These are phyloP conservation scores for Hermetia illucens DNA, from an alignment of 1,140 invertebrate species.

Conservation along the genomic window DNA sequence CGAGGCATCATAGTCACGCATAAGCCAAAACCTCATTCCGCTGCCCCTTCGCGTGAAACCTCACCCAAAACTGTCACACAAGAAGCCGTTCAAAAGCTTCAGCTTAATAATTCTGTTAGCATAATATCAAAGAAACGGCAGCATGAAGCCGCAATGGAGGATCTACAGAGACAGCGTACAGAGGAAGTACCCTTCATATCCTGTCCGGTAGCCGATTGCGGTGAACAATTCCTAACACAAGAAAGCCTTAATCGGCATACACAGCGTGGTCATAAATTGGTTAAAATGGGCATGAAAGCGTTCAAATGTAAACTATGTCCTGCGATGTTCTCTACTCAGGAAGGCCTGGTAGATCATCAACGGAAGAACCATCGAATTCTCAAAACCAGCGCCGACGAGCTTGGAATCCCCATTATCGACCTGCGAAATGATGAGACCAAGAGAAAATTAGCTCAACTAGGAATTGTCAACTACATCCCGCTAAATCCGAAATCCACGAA, in stretches of 20 bases:
- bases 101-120: conserved; percentile 56
- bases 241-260: conserved; percentile 1
- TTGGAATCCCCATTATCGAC: conserved; percentile 58
- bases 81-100: conserved; percentile 34
- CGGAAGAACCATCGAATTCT: conserved; percentile 27
- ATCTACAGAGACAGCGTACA: background rate
- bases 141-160: background rate
- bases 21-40: conserved; percentile 34
- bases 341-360: conserved; percentile 50
- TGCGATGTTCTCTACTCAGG: conserved; percentile 50
- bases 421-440: conserved; percentile 47
- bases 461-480: conserved; percentile 59
- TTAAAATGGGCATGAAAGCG: conserved; percentile 15
- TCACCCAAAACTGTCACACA: conserved; percentile 2
- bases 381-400: conserved; percentile 35
- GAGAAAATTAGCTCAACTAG: conserved; percentile 44
- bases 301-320: conserved; percentile 55
- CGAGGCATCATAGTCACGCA: conserved; percentile 61
- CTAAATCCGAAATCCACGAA: conserved; percentile 43
- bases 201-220: conserved; percentile 1
- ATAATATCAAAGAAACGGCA: conserved; percentile 44
- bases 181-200: conserved; percentile 27
- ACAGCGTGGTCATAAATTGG: background rate
- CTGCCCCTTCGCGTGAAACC: conserved; percentile 22
- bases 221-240: background rate